Evolutionary conservation across 1,140 invertebrate genomes (phyloP).

Genomic region (Drosophila neocordata): DNA sequence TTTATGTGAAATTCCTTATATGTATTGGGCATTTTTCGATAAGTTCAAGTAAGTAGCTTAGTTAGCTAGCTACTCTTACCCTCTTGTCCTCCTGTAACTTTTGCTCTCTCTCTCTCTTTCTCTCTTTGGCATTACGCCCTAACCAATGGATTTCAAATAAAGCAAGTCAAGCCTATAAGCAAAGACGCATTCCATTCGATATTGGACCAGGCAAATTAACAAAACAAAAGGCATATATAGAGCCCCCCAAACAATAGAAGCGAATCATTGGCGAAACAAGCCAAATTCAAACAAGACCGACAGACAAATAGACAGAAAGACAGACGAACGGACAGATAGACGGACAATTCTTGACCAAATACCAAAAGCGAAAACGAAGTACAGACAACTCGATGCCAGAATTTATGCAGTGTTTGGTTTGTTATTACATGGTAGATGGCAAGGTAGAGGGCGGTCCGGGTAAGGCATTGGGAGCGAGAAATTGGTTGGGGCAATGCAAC

Average conservation of each 20-base stretch:
- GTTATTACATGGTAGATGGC: conserved; percentile 60
- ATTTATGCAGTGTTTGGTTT: conserved; percentile 80
- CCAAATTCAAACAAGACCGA: conserved; percentile 29
- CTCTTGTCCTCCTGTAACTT: not conserved
- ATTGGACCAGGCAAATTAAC: conserved; percentile 67
- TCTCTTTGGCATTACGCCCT: too few species aligned
- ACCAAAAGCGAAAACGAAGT: conserved; percentile 71
- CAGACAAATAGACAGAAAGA: conserved; percentile 14
- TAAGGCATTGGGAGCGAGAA: not conserved
- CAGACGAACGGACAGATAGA: conserved; percentile 7
- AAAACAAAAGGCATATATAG: conserved; percentile 63
- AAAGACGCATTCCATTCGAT: conserved; percentile 50
- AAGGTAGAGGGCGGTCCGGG: too few species aligned
- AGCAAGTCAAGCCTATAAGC: conserved; percentile 50
- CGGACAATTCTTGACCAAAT: conserved; percentile 70
- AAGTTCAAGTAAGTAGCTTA: conserved; percentile 65
- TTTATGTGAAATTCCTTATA: not conserved
- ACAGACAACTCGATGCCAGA: conserved; percentile 65
- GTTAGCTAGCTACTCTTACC: conserved; percentile 35
- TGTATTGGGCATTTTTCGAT: conserved; percentile 57
- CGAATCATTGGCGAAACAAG: conserved; percentile 34
- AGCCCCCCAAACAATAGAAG: conserved; percentile 56
- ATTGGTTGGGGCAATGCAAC: conserved; percentile 23
- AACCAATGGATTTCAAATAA: conserved; percentile 33
- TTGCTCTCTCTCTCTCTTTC: not conserved